Base-by-base conservation (phyloP, 92 coral and sea anemone species). In the Epizoanthus illoricatus region DNA sequence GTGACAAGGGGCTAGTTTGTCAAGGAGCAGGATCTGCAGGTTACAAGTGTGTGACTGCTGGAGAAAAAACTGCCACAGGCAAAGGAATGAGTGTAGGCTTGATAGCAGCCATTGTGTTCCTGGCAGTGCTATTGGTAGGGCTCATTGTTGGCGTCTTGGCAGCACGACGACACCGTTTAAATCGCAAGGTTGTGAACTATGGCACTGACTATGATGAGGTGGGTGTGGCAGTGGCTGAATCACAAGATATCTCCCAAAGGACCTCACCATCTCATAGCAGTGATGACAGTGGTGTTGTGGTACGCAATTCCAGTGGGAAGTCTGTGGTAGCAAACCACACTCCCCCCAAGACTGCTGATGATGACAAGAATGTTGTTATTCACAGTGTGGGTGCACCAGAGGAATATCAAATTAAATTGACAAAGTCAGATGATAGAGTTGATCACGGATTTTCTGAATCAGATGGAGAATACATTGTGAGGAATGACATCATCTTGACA, bases 361-460 rank as follows among this genome's bases (percentile, higher is more conserved):
- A 92, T 76, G 88, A 89, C 75, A 90, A 89, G 36, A 92, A 90
- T 75, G 93, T 97, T 33, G 86, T 94, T 18, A 89, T 93, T 40
- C 97, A 93, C 67, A 93, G 88, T 60, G 94, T 93, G 18, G 97
- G 97, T 20, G 91, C 97, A 1, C 97, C 97, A 8, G 97, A 93
- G 81, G 92, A 93, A 65, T 93, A 93, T 75, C 92, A 93, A 65
- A 92, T 93, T 83, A 93, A 90, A 72, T 89, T 93, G 20, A 92
- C 94, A 24, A 88, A 85, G 80, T 87, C 94, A 3, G 92, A 91
- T 72, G 98, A 97, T 74, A 92, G 84, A 85, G 87, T 94, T 62
- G 98, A 97, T 80, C 97, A 87, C 57, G 97, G 98, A n/a, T 96
- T 96, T 80, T 93, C 98, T 0, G 99, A 96, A 85, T 96, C 97